Evolutionary conservation across 2,797 vertebrate species (phyloP).

Genomic region (Gymnoscopelus microlampas): DNA sequence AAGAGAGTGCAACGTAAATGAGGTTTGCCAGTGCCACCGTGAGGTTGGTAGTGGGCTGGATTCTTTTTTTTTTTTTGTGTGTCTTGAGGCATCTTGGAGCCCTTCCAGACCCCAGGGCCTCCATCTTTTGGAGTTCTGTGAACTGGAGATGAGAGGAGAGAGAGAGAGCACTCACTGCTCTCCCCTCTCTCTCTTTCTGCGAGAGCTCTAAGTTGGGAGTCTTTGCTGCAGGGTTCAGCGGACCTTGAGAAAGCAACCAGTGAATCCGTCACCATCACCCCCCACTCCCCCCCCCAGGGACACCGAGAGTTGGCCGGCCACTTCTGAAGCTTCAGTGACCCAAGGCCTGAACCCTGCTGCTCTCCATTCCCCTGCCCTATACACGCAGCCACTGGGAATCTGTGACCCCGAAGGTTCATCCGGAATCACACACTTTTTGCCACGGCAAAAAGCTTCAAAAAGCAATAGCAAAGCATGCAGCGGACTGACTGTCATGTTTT

Average conservation of each 20-base stretch:
- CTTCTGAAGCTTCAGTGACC: conserved; percentile 82
- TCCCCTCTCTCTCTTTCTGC: conserved; percentile 70
- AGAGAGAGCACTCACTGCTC: neutral
- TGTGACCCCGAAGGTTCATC: conserved; percentile 72
- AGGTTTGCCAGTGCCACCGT: conserved; percentile 82
- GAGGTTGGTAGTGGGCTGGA: conserved; percentile 68
- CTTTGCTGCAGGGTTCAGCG: conserved; percentile 80
- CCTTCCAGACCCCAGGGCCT: conserved; percentile 59
- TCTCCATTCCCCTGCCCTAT: conserved; percentile 75
- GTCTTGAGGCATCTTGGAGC: conserved; percentile 69
- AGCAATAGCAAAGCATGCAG: conserved; percentile 51
- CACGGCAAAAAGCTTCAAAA: conserved; percentile 62
- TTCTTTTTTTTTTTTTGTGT: conserved; percentile 73
- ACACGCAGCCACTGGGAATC: conserved; percentile 75
- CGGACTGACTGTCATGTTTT: conserved; percentile 57
- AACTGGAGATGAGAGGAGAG: conserved; percentile 75
- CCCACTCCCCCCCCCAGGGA: conserved; percentile 73
- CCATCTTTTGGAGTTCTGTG: conserved; percentile 75
- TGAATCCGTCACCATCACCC: conserved; percentile 76
- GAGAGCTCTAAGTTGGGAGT: conserved; percentile 64
- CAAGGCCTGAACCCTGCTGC: conserved; percentile 79
- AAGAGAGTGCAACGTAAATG: conserved; percentile 53
- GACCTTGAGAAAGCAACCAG: conserved; percentile 83
- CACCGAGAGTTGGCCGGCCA: conserved; percentile 76
- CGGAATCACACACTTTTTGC: conserved; percentile 73